Evolutionary conservation across 2,113 vertebrate species (phyloP).

Genomic region (Rattus rattus): DNA sequence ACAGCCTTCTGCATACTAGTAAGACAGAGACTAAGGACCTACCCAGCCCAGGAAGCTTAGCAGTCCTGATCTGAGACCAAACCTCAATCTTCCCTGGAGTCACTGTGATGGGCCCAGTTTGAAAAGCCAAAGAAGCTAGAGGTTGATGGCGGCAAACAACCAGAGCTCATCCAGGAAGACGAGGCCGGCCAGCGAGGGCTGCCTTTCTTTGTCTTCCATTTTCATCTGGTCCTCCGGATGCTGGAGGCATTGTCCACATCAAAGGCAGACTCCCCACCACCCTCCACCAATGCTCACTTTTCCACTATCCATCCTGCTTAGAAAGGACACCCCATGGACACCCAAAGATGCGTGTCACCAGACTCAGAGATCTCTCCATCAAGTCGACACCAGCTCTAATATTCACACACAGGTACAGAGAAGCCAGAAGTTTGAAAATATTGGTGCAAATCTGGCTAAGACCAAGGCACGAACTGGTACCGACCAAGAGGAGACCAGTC

Average conservation of each 20-base stretch:
- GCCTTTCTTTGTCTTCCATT: neutral
- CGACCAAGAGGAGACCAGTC: neutral
- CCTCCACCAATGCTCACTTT: neutral
- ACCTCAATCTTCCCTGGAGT: neutral
- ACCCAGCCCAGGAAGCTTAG: neutral
- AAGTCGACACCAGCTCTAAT: neutral
- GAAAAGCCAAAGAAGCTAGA: neutral
- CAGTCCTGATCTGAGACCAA: neutral
- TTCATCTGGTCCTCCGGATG: neutral
- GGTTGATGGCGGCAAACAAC: neutral
- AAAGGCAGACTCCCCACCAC: neutral
- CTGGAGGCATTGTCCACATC: neutral
- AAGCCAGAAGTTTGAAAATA: neutral
- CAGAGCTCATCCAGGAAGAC: neutral
- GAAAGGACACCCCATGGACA: neutral
- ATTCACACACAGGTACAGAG: neutral
- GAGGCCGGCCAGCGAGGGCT: neutral
- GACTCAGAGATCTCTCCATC: neutral
- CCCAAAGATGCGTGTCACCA: neutral
- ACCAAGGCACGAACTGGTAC: neutral
- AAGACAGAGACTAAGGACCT: neutral
- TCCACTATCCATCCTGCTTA: neutral
- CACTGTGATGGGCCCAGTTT: neutral
- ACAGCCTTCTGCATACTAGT: too few relatives aligned
- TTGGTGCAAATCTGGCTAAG: too few relatives aligned